Evolutionary conservation across 2,888 invertebrate genomes (phyloP), one percentile per base, ranked within the genome.

Genomic region (Phragmatobia fuliginosa): DNA sequence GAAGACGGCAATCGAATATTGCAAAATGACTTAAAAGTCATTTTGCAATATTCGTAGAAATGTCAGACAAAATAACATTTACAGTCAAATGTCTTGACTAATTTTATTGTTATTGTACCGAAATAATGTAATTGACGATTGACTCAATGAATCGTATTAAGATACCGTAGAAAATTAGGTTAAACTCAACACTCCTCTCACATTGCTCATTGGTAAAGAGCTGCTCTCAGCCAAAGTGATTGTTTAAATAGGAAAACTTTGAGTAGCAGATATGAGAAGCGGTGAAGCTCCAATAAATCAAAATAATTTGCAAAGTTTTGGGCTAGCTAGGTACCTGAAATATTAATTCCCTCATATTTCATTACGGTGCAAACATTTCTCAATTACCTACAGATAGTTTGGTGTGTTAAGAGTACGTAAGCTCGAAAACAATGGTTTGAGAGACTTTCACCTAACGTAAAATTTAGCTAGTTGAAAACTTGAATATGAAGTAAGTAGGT

Each of bases 261-360:
- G 79, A 83, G 78, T 73, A 78, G 83, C 84, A 85, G 85, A 87
- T 88, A 87, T 84, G 86, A 85, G 87, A 85, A 79, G 84, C 83
- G 81, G 85, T 83, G 84, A 87, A 84, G 84, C 87, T 85, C 84
- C 79, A 84, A 89, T 91, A 90, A 91, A 91, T 91, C 91, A 90
- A 90, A 88, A 88, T 90, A 90, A 91, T 91, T 90, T 88, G 86
- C 83, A 89, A 91, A 90, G 88, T 91, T 90, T 87, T 78, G 80
- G 83, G 82, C 83, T 82, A 83, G 82, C 85, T 82, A 85, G 85
- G 83, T 87, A 89, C 90, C 90, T 91, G 89, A 88, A 90, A 86
- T 88, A 91, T 90, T 90, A 88, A 89, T 88, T 87, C 81, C 74
- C 77, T 79, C 83, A 87, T 88, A 89, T 89, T 88, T 88, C 87